phyloP scores from a whole-genome alignment of 2,113 vertebrate genomes.

The Sisor rabdophorus region DNA sequence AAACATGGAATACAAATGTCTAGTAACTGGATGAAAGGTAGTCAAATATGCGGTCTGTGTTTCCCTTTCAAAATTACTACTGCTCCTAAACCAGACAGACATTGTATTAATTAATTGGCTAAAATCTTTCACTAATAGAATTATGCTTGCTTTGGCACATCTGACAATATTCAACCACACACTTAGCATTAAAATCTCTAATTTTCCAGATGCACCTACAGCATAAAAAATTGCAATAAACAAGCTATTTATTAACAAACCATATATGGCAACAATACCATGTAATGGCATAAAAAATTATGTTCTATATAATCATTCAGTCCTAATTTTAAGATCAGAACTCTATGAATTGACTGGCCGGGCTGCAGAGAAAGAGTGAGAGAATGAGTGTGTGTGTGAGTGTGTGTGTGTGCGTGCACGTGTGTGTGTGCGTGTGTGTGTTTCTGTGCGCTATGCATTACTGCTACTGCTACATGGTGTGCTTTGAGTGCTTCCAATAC shows the following conservation, averaged over 20 bases:
- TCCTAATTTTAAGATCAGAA: constrained; percentile 26
- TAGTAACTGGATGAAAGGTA: neutral
- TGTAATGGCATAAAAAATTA: constrained; percentile 26
- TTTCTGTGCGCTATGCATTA: constrained; percentile 72
- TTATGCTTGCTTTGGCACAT: constrained; percentile 17
- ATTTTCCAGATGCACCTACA: constrained; percentile 31
- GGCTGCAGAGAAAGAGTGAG: neutral
- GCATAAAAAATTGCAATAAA: constrained; percentile 36
- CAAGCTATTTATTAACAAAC: constrained; percentile 50
- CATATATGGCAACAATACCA: constrained; percentile 55
- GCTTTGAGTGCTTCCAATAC: constrained; percentile 94
- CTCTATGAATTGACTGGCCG: neutral
- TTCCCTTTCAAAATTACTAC: neutral
- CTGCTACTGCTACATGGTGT: constrained; percentile 95
- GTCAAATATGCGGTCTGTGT: neutral
- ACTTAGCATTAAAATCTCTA: constrained; percentile 42
- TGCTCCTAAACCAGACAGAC: constrained; percentile 9
- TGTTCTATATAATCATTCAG: constrained; percentile 18
- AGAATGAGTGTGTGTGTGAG: neutral
- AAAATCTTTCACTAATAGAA: neutral
- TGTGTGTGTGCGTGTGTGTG: constrained; percentile 43
- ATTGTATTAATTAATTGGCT: constrained; percentile 13
- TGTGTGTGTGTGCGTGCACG: constrained; percentile 25
- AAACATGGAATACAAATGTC: neutral
- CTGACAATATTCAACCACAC: constrained; percentile 28